Evolutionary conservation across 2,113 vertebrate species (phyloP), one percentile per base, ranked within the genome.

Genomic region (Hemiprocne comata): DNA sequence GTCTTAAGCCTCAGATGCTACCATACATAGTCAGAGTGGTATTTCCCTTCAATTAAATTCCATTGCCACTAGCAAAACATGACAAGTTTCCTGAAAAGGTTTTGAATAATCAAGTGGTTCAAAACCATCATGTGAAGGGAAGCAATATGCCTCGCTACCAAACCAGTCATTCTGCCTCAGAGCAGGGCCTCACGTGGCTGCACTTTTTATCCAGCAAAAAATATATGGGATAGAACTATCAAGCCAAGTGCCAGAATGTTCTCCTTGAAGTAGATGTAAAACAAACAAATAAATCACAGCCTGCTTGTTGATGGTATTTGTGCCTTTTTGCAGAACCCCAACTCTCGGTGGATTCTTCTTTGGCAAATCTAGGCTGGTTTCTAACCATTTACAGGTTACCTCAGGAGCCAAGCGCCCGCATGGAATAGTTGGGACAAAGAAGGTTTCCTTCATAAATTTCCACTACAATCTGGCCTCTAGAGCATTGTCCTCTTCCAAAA

Each of bases 71-170:
- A 57, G 88, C 77, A 91, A 76, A 95, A 89, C 36, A 84, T 65
- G 31, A 19, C 48, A 89, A 71, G 31, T 67, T 86, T 79, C 28
- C 44, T 42, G n/a, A 83, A 81, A 76, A 69, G 67, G 53, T 84
- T 93, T 90, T 94, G 76, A 89, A 84, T 96, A 90, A 75, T 66
- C 81, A 66, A 65, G 13, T 55, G 73, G 57, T 94, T 84, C 16
- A 92, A 74, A 91, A 82, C 67, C 48, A 76, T 85, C 46, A 75
- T 1, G 40, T 29, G 48, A 88, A 74, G 48, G 26, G 44, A 80
- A 77, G 33, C 18, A 80, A 48, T n/a, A 58, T 34, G 34, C 19
- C 55, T 85, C 2, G 1, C 46, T 71, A 80, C 55, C 79, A 60
- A 91, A 90, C 55, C 88, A 77, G 75, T 77, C 4, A 83, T 74